Percentiles rank a stretch among this genome's conserved stretches.
Evolutionary conservation across 53 echinoderm and acorn worm species (phyloP).

Genomic region (Mesocentrotus franciscanus): DNA sequence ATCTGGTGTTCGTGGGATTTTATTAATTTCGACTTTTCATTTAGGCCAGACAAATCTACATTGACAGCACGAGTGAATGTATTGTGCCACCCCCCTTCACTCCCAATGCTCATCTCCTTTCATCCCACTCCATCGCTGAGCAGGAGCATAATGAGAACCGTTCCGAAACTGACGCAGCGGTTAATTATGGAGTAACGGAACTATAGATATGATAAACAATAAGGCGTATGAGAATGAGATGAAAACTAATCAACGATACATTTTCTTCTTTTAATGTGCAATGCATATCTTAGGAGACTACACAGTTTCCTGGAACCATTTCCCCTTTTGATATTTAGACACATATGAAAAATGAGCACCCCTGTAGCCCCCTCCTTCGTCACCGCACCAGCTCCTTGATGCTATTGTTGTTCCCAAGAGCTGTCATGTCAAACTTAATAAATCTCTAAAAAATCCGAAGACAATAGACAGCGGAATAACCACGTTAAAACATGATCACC

Average conservation of each 20-base stretch:
- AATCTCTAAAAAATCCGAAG: neutral
- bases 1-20: neutral
- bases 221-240: too few species aligned
- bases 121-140: neutral
- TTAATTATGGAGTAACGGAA: neutral
- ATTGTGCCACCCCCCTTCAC: neutral
- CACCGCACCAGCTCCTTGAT: neutral
- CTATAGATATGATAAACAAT: neutral
- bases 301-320: neutral
- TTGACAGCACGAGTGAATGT: neutral
- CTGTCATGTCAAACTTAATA: slow-evolving; percentile 21
- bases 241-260: too few species aligned
- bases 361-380: neutral
- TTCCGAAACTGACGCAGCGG: neutral
- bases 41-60: neutral
- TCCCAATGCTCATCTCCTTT: neutral
- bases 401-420: neutral
- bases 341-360: neutral
- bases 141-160: too few species aligned
- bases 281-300: neutral
- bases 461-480: slow-evolving; percentile 32
- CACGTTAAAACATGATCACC: neutral
- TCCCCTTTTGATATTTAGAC: neutral
- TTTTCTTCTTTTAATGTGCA: neutral
- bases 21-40: slow-evolving; percentile 10